Conservation (phyloP, 2,888 invertebrate genomes). For the Andrena trimmerana region DNA sequence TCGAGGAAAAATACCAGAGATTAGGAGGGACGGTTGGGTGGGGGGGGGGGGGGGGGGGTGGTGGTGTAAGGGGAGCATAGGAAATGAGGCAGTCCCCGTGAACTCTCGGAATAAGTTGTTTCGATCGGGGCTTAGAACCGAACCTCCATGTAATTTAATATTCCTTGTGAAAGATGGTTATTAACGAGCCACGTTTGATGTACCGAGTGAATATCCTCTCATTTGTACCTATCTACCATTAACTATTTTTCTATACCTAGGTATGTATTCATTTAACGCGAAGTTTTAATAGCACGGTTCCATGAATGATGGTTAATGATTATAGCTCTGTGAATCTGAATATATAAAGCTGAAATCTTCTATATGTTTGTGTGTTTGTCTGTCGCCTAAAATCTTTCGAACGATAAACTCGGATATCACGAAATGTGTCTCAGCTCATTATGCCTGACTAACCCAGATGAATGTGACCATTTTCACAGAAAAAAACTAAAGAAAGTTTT, state of each 20-base stretch:
- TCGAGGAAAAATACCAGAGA: slow-evolving; percentile 34
- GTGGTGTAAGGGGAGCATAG: not conserved
- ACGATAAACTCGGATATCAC: too few relatives aligned
- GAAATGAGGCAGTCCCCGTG: slow-evolving; percentile 1
- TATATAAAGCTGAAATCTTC: too few relatives aligned
- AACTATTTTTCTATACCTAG: not conserved
- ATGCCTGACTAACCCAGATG: too few relatives aligned
- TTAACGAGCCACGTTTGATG: too few relatives aligned
- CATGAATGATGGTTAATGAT: slow-evolving; percentile 2
- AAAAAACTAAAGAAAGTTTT: too few relatives aligned
- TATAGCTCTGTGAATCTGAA: too few relatives aligned
- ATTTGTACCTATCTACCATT: not conserved
- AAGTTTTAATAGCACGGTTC: not conserved
- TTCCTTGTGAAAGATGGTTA: not conserved
- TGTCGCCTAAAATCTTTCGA: too few relatives aligned
- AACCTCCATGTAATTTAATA: not conserved
- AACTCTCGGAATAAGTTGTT: too few relatives aligned
- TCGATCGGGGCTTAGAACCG: not conserved
- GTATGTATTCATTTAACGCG: not conserved
- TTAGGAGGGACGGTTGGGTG: not conserved
- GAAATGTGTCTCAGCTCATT: too few relatives aligned
- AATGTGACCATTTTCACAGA: too few relatives aligned
- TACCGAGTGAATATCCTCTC: too few relatives aligned
- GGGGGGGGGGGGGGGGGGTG: not conserved
- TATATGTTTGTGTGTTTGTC: too few relatives aligned